phyloP scores from a whole-genome alignment of 2,797 vertebrate species.

The Gallirallus australis region DNA sequence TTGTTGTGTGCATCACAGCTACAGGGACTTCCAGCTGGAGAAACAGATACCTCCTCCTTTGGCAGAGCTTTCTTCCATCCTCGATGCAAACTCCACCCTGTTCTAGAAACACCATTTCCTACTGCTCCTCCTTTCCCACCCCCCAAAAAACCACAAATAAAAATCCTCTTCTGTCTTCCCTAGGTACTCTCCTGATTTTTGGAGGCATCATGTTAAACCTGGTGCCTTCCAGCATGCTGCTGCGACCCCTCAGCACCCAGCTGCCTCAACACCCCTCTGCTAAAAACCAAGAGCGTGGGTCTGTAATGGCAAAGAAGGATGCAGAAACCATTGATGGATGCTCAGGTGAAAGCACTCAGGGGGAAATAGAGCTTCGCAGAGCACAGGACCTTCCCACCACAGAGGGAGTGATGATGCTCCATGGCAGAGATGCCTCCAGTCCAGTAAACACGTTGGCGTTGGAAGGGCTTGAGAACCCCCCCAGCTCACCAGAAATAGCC shows the following conservation, averaged over 20 bases:
- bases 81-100: background rate
- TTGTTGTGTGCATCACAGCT: background rate
- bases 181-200: slow-evolving; percentile 90
- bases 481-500: background rate
- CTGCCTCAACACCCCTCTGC: background rate
- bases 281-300: background rate
- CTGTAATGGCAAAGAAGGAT: background rate
- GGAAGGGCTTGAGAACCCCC: background rate
- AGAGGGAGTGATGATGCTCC: rapidly evolving
- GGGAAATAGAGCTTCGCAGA: rapidly evolving
- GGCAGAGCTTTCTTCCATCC: background rate
- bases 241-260: slow-evolving; percentile 80
- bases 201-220: slow-evolving; percentile 92
- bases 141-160: too few relatives aligned
- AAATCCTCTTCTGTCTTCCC: background rate
- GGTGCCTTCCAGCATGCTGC: slow-evolving; percentile 91
- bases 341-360: background rate
- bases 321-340: background rate
- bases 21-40: background rate
- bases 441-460: background rate
- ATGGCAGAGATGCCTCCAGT: background rate
- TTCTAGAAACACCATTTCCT: background rate
- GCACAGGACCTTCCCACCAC: background rate
- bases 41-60: background rate
- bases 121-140: background rate